phyloP scores from a whole-genome alignment of 2,888 invertebrate genomes.

The Drosophila limbata region DNA sequence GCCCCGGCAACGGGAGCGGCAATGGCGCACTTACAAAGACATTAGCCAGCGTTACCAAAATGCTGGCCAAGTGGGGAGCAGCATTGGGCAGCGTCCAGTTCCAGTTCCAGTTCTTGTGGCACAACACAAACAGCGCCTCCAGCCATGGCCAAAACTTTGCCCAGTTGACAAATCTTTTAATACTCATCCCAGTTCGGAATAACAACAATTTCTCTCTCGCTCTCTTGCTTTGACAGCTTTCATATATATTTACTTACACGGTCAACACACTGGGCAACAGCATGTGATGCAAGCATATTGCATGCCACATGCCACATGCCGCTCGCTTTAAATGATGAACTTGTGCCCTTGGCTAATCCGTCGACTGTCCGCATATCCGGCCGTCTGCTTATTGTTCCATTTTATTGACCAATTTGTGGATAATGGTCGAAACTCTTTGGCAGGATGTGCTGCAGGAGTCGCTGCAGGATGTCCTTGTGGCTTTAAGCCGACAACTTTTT shows the following conservation, averaged over 20 bases:
- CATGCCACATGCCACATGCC: constrained; percentile 14
- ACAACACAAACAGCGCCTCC: constrained; percentile 35
- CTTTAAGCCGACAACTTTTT: constrained; percentile 36
- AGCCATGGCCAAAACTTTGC: constrained; percentile 64
- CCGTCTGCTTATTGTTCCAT: constrained; percentile 10
- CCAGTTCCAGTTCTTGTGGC: constrained; percentile 6
- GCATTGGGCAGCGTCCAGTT: constrained; percentile 4
- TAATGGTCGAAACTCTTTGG: constrained; percentile 14
- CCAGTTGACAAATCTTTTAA: constrained; percentile 80
- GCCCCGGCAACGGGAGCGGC: constrained; percentile 55
- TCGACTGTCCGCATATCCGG: constrained; percentile 4
- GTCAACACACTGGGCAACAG: constrained; percentile 5
- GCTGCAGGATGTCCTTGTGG: constrained; percentile 11
- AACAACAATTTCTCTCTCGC: constrained; percentile 7
- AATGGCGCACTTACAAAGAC: constrained; percentile 77
- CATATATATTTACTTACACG: constrained; percentile 31
- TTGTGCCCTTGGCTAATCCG: constrained; percentile 16
- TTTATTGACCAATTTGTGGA: constrained; percentile 33
- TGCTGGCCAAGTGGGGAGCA: constrained; percentile 44
- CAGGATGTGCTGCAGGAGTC: constrained; percentile 8
- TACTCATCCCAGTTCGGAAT: constrained; percentile 35
- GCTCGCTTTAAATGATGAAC: constrained; percentile 15
- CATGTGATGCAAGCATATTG: constrained; percentile 28
- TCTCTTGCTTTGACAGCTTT: neutral
- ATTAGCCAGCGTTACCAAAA: constrained; percentile 64